Conservation (phyloP, 2,113 vertebrate genomes). For the Melospiza georgiana region DNA sequence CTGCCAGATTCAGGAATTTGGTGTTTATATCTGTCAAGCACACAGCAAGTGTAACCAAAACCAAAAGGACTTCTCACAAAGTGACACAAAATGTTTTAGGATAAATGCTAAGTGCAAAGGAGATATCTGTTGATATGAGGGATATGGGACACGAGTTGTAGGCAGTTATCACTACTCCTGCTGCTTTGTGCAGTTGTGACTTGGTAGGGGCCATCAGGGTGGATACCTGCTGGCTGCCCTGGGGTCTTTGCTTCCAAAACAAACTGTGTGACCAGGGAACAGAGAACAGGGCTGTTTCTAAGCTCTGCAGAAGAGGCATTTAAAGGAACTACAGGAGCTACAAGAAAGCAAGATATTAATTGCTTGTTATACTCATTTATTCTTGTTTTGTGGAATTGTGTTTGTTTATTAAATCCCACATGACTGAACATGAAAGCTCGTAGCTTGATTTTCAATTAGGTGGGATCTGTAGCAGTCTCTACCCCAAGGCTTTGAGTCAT, state of each 20-base stretch:
- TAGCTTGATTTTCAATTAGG: background rate
- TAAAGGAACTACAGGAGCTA: background rate
- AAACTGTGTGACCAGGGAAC: background rate
- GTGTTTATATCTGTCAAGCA: background rate
- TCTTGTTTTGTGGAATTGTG: background rate
- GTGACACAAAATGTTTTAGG: background rate
- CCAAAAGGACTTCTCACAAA: background rate
- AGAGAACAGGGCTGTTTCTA: background rate
- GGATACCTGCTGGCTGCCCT: background rate
- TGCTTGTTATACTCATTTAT: background rate
- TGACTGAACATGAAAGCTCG: background rate
- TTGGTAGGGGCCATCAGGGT: background rate
- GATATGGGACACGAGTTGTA: background rate
- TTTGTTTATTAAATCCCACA: conserved; percentile 4
- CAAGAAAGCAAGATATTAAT: background rate
- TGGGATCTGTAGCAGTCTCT: background rate
- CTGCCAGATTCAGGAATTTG: background rate
- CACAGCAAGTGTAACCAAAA: background rate
- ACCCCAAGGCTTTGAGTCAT: background rate
- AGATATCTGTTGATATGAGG: background rate
- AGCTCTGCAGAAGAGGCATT: background rate
- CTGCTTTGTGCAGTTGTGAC: background rate
- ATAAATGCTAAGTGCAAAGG: background rate
- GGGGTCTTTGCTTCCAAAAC: background rate
- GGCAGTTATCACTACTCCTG: background rate